Evolutionary conservation across 2,888 invertebrate genomes (phyloP).

Genomic region (Pandemis corylana): DNA sequence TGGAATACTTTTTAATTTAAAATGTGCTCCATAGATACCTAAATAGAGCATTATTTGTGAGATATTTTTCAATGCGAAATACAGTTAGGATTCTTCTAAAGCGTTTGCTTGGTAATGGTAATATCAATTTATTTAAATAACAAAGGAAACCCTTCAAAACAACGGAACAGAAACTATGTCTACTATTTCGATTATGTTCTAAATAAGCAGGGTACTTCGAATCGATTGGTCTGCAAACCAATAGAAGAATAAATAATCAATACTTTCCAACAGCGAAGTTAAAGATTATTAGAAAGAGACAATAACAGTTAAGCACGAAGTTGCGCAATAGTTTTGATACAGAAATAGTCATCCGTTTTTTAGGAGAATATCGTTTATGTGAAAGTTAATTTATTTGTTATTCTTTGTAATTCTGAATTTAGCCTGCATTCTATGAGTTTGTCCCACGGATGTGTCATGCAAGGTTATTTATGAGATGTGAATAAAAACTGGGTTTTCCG

Average conservation of each 20-base stretch:
- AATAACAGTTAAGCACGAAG: slow-evolving; percentile 17
- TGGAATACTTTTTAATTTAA: neutral
- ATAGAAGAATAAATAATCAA: slow-evolving; percentile 38
- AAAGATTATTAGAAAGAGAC: slow-evolving; percentile 41
- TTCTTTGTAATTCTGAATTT: neutral
- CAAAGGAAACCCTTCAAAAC: neutral
- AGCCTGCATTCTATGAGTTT: neutral
- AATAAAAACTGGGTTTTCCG: too few species aligned
- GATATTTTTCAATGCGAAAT: too few species aligned
- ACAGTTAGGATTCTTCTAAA: too few species aligned
- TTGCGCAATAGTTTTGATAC: slow-evolving; percentile 8
- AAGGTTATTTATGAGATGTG: too few species aligned
- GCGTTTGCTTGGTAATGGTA: too few species aligned
- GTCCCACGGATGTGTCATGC: neutral
- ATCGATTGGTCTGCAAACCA: slow-evolving; percentile 28
- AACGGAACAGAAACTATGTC: too few species aligned
- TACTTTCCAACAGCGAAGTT: slow-evolving; percentile 28
- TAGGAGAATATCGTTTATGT: neutral
- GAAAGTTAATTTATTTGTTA: neutral
- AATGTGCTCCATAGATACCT: neutral
- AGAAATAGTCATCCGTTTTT: neutral
- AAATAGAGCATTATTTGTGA: neutral
- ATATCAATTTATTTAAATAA: too few species aligned
- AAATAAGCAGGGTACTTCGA: slow-evolving; percentile 12
- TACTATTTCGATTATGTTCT: too few species aligned